Conservation (phyloP, 2,113 vertebrate genomes). For the Ammodytes marinus region DNA sequence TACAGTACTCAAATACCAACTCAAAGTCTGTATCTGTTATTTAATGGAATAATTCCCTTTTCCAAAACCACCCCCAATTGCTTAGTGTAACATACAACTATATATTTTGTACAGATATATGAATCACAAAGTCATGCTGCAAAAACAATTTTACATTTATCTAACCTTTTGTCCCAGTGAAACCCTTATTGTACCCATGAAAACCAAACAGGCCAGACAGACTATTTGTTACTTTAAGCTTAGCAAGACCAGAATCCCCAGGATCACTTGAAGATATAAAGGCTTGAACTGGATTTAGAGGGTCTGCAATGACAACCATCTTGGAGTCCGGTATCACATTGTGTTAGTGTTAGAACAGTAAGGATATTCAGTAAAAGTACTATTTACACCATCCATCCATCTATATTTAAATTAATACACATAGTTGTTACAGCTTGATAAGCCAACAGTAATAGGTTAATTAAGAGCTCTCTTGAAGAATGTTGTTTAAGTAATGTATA, state of each 20-base stretch:
- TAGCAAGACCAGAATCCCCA: background rate
- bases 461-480: background rate
- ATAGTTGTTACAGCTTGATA: conserved; percentile 1
- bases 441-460: background rate
- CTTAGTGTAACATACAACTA: background rate
- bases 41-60: background rate
- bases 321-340: conserved; percentile 1
- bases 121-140: background rate
- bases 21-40: background rate
- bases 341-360: conserved; percentile 8
- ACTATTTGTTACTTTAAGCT: background rate
- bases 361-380: background rate
- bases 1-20: background rate
- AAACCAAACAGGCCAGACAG: conserved; percentile 10
- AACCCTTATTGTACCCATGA: background rate
- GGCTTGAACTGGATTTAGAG: conserved; percentile 16
- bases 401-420: conserved; percentile 4
- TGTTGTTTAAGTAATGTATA: background rate
- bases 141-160: background rate
- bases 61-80: background rate
- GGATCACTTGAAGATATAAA: background rate
- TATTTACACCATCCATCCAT: background rate
- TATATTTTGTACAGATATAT: background rate
- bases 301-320: conserved; percentile 17
- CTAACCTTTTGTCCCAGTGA: background rate